Conservation (phyloP, 2,113 vertebrate genomes). For the Lucifuga dentata region DNA sequence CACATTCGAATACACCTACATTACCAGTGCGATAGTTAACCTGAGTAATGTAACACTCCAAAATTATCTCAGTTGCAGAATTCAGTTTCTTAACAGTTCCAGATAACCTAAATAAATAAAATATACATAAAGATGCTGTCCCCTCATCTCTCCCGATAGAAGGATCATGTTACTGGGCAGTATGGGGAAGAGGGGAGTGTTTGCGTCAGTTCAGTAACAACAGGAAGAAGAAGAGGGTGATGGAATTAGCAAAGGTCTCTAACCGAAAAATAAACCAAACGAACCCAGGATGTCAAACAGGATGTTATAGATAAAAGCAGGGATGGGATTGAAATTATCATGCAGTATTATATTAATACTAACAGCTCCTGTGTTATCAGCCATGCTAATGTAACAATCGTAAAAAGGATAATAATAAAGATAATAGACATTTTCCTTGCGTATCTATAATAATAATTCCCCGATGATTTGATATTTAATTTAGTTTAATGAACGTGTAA, state of each 20-base stretch:
- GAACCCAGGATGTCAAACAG: too few species aligned
- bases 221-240: slow-evolving; percentile 16
- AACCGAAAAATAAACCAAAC: slow-evolving; percentile 1
- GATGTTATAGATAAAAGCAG: too few species aligned
- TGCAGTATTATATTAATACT: background rate
- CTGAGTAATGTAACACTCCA: slow-evolving; percentile 39
- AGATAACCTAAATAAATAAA: slow-evolving; percentile 33
- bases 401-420: too few species aligned
- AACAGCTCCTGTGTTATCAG: background rate
- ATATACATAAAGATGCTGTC: background rate
- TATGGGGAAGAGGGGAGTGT: too few species aligned
- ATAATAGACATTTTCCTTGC: background rate
- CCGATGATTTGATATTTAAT: background rate
- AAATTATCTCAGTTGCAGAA: slow-evolving; percentile 7
- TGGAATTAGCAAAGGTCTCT: background rate
- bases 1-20: background rate
- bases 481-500: slow-evolving; percentile 38
- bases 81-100: slow-evolving; percentile 1
- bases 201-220: too few species aligned
- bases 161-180: background rate
- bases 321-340: too few species aligned
- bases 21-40: background rate
- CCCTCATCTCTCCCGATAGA: background rate
- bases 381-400: background rate
- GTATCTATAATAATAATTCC: background rate